Percentiles rank a stretch among this genome's conserved stretches.
These are phyloP conservation scores for Pristionchus mayeri DNA, from an alignment of 2,888 invertebrate genomes.

Conservation along the genomic window DNA sequence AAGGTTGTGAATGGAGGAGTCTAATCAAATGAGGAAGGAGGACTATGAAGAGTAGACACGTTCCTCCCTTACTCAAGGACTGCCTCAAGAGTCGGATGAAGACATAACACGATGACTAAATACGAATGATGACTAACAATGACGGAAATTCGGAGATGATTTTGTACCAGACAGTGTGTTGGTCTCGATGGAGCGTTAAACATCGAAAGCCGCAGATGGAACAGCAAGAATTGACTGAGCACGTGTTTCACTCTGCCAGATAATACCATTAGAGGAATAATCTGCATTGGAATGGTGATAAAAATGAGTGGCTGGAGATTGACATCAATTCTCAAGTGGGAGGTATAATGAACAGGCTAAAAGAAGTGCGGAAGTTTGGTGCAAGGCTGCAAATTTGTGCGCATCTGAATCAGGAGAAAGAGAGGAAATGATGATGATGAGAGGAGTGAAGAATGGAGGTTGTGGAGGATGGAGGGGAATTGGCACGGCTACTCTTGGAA, in stretches of 20 bases:
- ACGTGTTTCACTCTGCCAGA: background rate
- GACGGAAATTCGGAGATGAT: background rate
- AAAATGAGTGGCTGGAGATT: background rate
- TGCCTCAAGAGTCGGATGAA: background rate
- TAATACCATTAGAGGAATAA: background rate
- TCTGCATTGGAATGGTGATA: background rate
- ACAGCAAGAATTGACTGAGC: background rate
- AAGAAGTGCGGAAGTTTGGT: background rate
- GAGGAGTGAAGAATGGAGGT: background rate
- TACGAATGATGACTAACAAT: background rate
- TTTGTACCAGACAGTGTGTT: background rate
- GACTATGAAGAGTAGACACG: conserved; percentile 5
- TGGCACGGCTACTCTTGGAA: background rate
- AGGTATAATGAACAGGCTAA: background rate
- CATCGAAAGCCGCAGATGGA: background rate
- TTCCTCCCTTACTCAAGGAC: background rate
- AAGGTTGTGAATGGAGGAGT: conserved; percentile 1
- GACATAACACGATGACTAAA: background rate
- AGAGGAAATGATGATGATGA: too few species aligned
- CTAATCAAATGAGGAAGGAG: conserved; percentile 31
- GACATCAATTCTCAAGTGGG: background rate
- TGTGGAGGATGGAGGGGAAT: background rate
- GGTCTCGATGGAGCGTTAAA: background rate
- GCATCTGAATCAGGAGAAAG: background rate
- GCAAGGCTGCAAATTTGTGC: too few species aligned